phyloP scores from a whole-genome alignment of 2,113 vertebrate genomes.

The Cyphomyrus discorhynchus region DNA sequence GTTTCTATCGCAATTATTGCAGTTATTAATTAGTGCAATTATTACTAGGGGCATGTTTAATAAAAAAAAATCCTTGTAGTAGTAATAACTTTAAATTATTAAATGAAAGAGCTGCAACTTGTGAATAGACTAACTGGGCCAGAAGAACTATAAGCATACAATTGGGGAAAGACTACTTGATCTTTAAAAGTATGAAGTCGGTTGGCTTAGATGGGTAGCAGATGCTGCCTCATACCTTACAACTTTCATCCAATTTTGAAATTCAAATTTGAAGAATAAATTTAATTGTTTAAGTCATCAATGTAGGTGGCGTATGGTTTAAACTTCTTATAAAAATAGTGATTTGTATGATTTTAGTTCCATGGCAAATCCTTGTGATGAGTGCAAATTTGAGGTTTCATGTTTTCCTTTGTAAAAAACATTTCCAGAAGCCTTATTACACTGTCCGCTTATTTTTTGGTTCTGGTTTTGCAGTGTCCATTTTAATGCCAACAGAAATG shows the following conservation, averaged over 20 bases:
- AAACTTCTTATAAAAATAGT: neutral
- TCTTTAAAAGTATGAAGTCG: neutral
- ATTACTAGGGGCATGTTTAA: neutral
- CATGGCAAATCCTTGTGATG: neutral
- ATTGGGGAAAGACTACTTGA: neutral
- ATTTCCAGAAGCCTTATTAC: neutral
- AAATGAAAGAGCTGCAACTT: neutral
- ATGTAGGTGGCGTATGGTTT: neutral
- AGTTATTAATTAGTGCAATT: neutral
- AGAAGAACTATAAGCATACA: neutral
- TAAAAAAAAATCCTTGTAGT: neutral
- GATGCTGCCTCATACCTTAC: neutral
- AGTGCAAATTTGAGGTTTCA: neutral
- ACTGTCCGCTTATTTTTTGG: neutral
- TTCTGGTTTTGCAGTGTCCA: neutral
- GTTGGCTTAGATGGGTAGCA: neutral
- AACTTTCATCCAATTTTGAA: neutral
- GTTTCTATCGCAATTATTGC: neutral
- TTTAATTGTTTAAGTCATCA: neutral
- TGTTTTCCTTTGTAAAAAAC: neutral
- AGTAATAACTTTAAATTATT: neutral
- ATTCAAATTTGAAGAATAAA: neutral
- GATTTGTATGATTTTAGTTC: neutral
- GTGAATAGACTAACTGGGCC: neutral
- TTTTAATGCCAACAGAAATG: neutral